Base-by-base conservation (phyloP, 2,113 vertebrate genomes). In the Symphodus melops region DNA sequence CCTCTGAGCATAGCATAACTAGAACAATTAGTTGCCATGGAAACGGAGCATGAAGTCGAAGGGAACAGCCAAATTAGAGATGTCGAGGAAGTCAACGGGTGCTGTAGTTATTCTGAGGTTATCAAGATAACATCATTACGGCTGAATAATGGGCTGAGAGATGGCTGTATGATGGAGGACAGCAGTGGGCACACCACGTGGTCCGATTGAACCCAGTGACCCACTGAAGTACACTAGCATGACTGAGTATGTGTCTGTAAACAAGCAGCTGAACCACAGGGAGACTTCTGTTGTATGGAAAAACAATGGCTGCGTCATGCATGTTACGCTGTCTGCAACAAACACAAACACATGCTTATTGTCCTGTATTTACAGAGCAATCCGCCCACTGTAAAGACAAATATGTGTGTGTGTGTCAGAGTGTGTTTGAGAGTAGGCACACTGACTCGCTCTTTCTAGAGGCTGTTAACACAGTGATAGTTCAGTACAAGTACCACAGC, bases 401-500 rank as follows among this genome's bases (percentile, higher is more conserved):
- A 63, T 69, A 17, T 81, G 54, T 60, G 74, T 57, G 75, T 52
- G 57, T 61, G 66, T 48, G 39, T 59, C 57, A 44, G 42, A 49
- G 59, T 41, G 56, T 37, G 81, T 68, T 69, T 68, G 25, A 48
- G 19, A 53, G 71, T 25, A 81, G 73, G 84, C 74, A 87, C 83
- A 79, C 68, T 53, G 77, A 68, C 70, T 86, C 5, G 62, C 77
- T 84, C 83, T 75, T 82, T 92, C 73, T 79, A 86, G 83, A 84
- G 86, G 81, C 83, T 85, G 77, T 87, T 89, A 88, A 87, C 84
- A 71, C 77, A 75, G 56, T 51, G 63, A 85, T 70, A 71, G 88
- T 86, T 88, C 86, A 91, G 86, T n/a, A 88, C 85, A 80, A 90
- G 88, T 72, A 79, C 59, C 66, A 60, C 63, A 72, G 82, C 85